Base-by-base conservation (phyloP, 2,888 invertebrate species). In the Chirona hameri region DNA sequence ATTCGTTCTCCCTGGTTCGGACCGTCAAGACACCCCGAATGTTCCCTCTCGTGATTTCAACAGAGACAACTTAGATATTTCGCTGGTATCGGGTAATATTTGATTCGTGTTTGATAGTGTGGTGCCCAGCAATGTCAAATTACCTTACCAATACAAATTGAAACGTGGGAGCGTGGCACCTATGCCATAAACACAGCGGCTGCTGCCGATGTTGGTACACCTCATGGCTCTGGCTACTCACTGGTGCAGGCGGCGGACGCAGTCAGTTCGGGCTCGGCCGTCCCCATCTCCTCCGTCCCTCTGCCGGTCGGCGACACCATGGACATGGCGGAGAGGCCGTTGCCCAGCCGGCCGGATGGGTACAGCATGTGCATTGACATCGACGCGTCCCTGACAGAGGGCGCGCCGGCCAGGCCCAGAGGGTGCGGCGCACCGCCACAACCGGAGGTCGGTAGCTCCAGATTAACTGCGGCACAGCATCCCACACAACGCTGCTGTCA, bases 331-430 rank as follows among this genome's bases (percentile, higher is more conserved):
- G 76, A 29, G 12, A 76, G 76, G n/a, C 76, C 76, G 15, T 31
- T 39, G 21, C 76, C 21, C 31, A 76, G 76, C 21, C 76, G 18
- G 0, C 39, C 76, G 21, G 10, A 21, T 21, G 76, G 76, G 39
- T 76, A 76, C 21, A 76, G 39, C 76, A 76, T 76, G 76, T 39
- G 76, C 21, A 76, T 31, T 4, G 76, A 39, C 76, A 76, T n/a
- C 27, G 65, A 29, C 15, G 15, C 39, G 21, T 31, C 76, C 4
- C 76, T 15, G 76, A 29, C 76, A 2, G 76, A 4, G 21, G 15
- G 18, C 21, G 4, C 7, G 21, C 31, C 31, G 18, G 0, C 21
- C 39, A 31, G 39, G 12, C 14, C 21, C 39, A 76, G 76, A 21
- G 76, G 7, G 39, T 18, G 76, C 4, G 15, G 48, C 39, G 39